These are phyloP conservation scores for Lota lota DNA, from an alignment of 2,113 vertebrate species.

Conservation along the genomic window DNA sequence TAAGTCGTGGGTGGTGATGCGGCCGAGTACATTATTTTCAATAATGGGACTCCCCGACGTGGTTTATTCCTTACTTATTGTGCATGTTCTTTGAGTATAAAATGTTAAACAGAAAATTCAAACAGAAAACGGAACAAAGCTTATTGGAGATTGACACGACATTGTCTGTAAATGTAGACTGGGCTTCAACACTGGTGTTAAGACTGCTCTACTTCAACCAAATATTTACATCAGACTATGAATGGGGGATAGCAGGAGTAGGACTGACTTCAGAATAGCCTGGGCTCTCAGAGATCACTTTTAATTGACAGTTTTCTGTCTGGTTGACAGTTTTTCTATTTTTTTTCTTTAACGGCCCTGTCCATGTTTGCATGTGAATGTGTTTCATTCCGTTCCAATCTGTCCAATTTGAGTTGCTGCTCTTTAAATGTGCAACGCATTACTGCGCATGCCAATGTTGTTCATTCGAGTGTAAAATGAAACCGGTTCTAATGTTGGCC, in stretches of 20 bases:
- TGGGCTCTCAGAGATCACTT: conserved; percentile 61
- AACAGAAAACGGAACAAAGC: too few species aligned
- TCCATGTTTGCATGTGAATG: conserved; percentile 48
- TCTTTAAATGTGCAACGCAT: conserved; percentile 45
- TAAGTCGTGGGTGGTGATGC: too few species aligned
- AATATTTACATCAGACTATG: conserved; percentile 40
- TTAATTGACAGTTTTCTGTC: conserved; percentile 71
- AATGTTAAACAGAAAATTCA: too few species aligned
- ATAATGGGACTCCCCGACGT: too few species aligned
- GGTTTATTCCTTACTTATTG: too few species aligned
- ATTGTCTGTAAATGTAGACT: neutral
- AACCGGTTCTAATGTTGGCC: conserved; percentile 20
- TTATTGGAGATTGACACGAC: too few species aligned
- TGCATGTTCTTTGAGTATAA: too few species aligned
- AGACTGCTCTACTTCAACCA: conserved; percentile 28
- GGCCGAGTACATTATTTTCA: too few species aligned
- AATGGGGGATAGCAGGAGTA: conserved; percentile 17
- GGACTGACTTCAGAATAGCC: conserved; percentile 52
- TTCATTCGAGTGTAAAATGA: conserved; percentile 41
- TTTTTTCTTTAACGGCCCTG: conserved; percentile 29
- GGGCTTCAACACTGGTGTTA: conserved; percentile 12
- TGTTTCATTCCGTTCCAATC: conserved; percentile 31
- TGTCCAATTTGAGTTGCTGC: conserved; percentile 46
- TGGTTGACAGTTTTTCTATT: conserved; percentile 45
- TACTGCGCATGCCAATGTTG: conserved; percentile 45